Evolutionary conservation across 2,113 vertebrate species (phyloP).

Genomic region (Crotalus viridis): DNA sequence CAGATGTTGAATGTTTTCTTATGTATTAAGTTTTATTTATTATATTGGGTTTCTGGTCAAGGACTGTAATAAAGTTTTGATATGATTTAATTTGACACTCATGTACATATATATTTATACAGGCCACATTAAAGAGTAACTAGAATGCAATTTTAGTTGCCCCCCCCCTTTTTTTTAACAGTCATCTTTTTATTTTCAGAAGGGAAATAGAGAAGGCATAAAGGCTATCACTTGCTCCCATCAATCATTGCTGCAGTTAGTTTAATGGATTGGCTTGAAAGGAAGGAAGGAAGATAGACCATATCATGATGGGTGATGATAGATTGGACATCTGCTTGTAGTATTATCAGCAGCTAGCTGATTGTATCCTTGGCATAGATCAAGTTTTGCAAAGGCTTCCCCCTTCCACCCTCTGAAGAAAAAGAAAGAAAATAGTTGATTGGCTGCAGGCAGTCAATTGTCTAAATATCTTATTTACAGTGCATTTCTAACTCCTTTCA

Average conservation of each 20-base stretch:
- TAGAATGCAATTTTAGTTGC: not conserved
- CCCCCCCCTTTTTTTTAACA: not conserved
- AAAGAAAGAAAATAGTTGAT: not conserved
- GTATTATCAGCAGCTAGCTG: not conserved
- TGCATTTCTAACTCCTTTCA: not conserved
- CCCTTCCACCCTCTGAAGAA: not conserved
- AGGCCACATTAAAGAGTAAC: conserved; percentile 1
- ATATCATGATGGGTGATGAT: not conserved
- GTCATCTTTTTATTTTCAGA: not conserved
- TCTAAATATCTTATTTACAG: not conserved
- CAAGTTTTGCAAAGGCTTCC: not conserved
- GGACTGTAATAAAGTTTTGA: not conserved
- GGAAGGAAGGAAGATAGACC: not conserved
- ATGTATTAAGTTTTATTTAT: not conserved
- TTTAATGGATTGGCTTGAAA: not conserved
- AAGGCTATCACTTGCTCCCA: conserved; percentile 3
- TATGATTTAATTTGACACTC: not conserved
- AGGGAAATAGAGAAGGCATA: not conserved
- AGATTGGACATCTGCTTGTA: not conserved
- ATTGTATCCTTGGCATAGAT: not conserved
- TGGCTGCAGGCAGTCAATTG: not conserved
- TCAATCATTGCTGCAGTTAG: conserved; percentile 4
- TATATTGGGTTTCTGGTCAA: not conserved
- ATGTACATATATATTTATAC: too few relatives aligned
- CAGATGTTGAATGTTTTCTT: not conserved